These are phyloP conservation scores for Lepidurus arcticus DNA, from an alignment of 1,140 invertebrate species.

Conservation along the genomic window DNA sequence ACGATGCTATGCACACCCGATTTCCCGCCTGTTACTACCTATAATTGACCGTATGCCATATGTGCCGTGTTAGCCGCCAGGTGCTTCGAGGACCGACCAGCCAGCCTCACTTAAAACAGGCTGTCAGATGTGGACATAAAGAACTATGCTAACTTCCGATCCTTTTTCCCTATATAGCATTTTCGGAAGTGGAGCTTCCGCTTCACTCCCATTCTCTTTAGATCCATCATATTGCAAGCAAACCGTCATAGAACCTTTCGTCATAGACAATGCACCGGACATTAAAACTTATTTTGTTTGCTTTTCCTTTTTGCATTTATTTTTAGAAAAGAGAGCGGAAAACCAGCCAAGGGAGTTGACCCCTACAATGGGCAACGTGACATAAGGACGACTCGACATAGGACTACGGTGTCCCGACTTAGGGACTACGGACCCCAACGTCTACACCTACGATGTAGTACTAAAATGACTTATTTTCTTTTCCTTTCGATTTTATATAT, in stretches of 20 bases:
- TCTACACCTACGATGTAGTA: too few relatives aligned
- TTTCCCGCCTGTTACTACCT: slow-evolving; percentile 4
- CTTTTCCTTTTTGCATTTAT: not conserved
- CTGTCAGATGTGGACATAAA: not conserved
- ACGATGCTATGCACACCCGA: slow-evolving; percentile 12
- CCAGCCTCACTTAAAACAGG: not conserved
- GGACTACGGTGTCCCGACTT: too few relatives aligned
- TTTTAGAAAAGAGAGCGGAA: not conserved
- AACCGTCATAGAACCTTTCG: not conserved
- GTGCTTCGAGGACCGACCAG: not conserved
- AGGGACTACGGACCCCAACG: too few relatives aligned
- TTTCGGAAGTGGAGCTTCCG: slow-evolving; percentile 13
- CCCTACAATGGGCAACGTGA: too few relatives aligned
- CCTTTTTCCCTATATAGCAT: too few relatives aligned
- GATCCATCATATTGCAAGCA: not conserved
- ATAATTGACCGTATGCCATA: not conserved
- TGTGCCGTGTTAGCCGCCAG: not conserved
- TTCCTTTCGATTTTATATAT: too few relatives aligned
- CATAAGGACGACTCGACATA: too few relatives aligned
- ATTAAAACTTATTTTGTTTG: not conserved
- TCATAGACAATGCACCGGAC: not conserved
- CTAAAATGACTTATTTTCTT: too few relatives aligned
- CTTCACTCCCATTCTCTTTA: not conserved
- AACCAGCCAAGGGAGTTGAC: too few relatives aligned
- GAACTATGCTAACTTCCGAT: not conserved